Evolutionary conservation across 2,113 vertebrate genomes (phyloP), one percentile per base, ranked within the genome.

Genomic region (Diglossa brunneiventris): DNA sequence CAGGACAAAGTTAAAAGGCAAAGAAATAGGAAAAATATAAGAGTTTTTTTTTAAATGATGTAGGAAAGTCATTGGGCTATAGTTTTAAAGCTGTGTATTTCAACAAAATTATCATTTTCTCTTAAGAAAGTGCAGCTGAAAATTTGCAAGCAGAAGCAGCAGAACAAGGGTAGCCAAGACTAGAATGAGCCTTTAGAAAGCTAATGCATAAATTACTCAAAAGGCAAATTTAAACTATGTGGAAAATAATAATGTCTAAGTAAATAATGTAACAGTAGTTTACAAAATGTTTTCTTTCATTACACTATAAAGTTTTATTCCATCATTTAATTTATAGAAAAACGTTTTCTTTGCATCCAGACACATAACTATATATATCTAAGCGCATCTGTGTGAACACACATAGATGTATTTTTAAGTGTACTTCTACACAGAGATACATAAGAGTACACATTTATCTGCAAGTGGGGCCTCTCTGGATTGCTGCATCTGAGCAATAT

Each of bases 1-100:
- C 11, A 41, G 17, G 10, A 86, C 6, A 73, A 82, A 92, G 16
- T 1, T 68, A 11, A 85, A 82, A 83, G 50, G 9, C 17, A 81
- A 78, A 66, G 16, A 77, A 47, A 11, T 10, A 21, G 17, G 6
- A 3, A 85, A 92, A 85, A 70, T 52, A 69, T 6, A 2, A 68
- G 6, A 2, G 0, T 0, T 1, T 27, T 53, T 37, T 37, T 53
- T 76, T 64, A 39, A 76, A 47, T 61, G 0, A 4, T 15, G 31
- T 15, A 41, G 14, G 7, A 56, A 84, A 84, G 4, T 4, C 1
- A 28, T 44, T 75, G 62, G 22, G 3, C 7, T 79, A 6, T 11
- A 67, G 5, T 27, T 75, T 78, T 62, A 31, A n/a, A 88, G 19
- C 5, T 28, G 9, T n/a, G 1, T 46, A 62, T 82, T 90, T 63